These are phyloP conservation scores for Pygocentrus nattereri DNA, from an alignment of 2,797 vertebrate genomes.

Conservation along the genomic window DNA sequence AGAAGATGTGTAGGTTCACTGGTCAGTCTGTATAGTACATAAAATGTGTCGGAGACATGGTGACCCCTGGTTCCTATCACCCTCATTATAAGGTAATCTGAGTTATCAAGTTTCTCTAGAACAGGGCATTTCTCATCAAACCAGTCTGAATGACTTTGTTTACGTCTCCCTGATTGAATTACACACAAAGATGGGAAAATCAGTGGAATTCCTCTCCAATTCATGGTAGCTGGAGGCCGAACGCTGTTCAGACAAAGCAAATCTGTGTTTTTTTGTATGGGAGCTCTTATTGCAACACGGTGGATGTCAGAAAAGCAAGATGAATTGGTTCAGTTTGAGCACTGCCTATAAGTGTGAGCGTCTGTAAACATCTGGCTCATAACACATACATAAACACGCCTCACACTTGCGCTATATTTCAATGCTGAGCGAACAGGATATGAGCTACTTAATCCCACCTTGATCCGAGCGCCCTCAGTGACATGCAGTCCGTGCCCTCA, in stretches of 20 bases:
- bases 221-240: no score
- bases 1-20: no score
- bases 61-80: no score
- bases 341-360: neutral
- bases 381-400: neutral
- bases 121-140: no score
- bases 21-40: no score
- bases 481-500: slow-evolving; percentile 61
- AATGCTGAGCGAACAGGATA: slow-evolving; percentile 35
- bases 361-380: neutral
- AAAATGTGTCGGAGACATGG: no score
- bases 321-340: neutral
- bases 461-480: slow-evolving; percentile 41
- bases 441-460: slow-evolving; percentile 43
- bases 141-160: no score
- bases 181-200: no score
- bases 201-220: no score
- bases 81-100: no score
- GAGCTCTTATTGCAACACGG: neutral
- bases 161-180: no score
- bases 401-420: slow-evolving; percentile 22
- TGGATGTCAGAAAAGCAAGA: neutral
- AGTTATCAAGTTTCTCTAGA: no score
- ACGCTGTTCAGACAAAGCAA: neutral
- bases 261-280: neutral